Percentiles rank a stretch among this genome's conserved stretches.
Conservation (phyloP, 1,140 invertebrate species). For the Gonatopus flavifemur region DNA sequence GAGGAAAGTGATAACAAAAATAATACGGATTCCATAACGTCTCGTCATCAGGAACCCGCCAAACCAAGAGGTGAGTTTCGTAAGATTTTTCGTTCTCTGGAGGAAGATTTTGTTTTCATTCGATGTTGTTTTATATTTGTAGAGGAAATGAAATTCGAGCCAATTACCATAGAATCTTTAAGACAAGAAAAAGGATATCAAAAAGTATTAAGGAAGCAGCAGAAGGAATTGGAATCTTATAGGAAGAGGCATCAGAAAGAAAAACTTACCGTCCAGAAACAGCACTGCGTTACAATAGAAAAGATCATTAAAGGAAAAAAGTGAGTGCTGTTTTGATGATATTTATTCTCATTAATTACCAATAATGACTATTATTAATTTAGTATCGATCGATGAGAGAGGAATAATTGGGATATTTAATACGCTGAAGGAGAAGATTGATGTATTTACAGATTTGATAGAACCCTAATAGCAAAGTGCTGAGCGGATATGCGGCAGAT, state of each 20-base stretch:
- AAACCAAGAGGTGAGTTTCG: constrained; percentile 46
- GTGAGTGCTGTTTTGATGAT: constrained; percentile 58
- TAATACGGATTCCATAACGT: constrained; percentile 39
- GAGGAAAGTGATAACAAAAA: constrained; percentile 50
- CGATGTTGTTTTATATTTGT: constrained; percentile 12
- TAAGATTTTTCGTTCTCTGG: constrained; percentile 16
- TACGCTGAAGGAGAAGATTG: not conserved
- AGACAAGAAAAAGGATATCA: constrained; percentile 90
- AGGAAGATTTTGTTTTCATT: constrained; percentile 10
- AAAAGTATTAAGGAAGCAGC: constrained; percentile 94
- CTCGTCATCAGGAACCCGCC: constrained; percentile 42
- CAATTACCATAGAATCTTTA: constrained; percentile 88
- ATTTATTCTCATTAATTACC: not conserved
- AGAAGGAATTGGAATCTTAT: constrained; percentile 91
- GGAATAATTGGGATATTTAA: not conserved
- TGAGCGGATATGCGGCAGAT: no score
- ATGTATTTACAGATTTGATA: no score
- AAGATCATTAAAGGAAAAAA: constrained; percentile 92
- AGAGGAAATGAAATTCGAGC: constrained; percentile 81
- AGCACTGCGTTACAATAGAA: constrained; percentile 92
- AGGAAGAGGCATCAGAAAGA: constrained; percentile 95
- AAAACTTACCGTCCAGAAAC: constrained; percentile 86
- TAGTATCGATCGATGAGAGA: no score
- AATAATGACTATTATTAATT: constrained; percentile 7
- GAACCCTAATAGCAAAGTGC: no score